These are phyloP conservation scores for Elephas maximus DNA, from an alignment of 2,113 vertebrate genomes.

Conservation along the genomic window DNA sequence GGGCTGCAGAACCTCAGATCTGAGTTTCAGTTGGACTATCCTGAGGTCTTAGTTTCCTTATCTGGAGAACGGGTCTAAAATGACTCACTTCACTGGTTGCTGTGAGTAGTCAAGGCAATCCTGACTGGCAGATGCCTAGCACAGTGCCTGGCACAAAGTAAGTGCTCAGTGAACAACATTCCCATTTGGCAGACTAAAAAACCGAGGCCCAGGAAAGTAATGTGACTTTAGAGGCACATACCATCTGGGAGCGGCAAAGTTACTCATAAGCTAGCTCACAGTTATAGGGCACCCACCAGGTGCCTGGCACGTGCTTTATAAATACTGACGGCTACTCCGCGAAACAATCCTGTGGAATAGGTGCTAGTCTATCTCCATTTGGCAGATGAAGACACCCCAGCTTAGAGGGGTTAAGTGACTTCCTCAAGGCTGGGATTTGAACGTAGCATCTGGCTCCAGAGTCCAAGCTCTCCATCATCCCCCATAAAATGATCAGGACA, in stretches of 20 bases:
- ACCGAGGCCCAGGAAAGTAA: not conserved
- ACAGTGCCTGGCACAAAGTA: not conserved
- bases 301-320: too few relatives aligned
- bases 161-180: not conserved
- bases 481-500: not conserved
- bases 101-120: not conserved
- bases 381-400: not conserved
- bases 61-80: not conserved
- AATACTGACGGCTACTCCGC: not conserved
- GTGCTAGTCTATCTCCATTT: not conserved
- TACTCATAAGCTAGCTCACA: rapidly evolving
- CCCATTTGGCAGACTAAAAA: not conserved
- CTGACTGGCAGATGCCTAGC: too few relatives aligned
- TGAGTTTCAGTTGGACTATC: not conserved
- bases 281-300: rapidly evolving
- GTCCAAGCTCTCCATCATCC: not conserved
- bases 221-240: not conserved
- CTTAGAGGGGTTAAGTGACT: not conserved
- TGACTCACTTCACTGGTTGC: not conserved
- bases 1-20: not conserved
- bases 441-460: not conserved
- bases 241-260: not conserved
- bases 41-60: not conserved
- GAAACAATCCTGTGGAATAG: rapidly evolving
- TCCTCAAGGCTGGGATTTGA: not conserved